A percentile compares a stretch with the other conserved stretches of the same genome.
These are phyloP conservation scores for Acromyrmex echinatior DNA, from an alignment of 1,140 invertebrate species.

Conservation along the genomic window DNA sequence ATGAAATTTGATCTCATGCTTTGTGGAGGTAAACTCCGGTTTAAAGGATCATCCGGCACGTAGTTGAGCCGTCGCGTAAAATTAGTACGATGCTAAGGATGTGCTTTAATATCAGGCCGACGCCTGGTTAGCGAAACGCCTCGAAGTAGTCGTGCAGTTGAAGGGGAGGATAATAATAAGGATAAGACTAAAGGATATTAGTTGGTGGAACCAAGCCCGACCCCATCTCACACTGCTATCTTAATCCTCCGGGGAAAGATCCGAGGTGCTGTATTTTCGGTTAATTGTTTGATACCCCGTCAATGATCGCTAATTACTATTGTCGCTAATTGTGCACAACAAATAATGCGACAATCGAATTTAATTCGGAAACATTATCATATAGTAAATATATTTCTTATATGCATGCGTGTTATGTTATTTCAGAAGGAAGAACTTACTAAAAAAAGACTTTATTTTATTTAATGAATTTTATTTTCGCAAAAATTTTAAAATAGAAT, in stretches of 20 bases:
- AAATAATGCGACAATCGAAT: conserved; percentile 3
- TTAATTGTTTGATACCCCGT: conserved; percentile 82
- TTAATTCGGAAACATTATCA: not conserved
- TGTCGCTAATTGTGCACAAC: conserved; percentile 40
- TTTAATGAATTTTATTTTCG: not conserved
- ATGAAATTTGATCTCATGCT: conserved; percentile 41
- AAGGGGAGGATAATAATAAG: conserved; percentile 81
- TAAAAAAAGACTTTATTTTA: not conserved
- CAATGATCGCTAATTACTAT: conserved; percentile 56
- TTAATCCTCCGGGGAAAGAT: conserved; percentile 58
- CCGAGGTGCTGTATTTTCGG: conserved; percentile 50
- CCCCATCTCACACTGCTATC: conserved; percentile 48
- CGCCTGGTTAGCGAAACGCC: conserved; percentile 64
- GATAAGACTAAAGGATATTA: conserved; percentile 84
- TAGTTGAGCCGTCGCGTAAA: conserved; percentile 69
- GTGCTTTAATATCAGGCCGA: conserved; percentile 78
- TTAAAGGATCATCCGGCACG: conserved; percentile 75
- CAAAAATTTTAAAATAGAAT: not conserved
- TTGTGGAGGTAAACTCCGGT: conserved; percentile 57
- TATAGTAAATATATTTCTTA: not conserved
- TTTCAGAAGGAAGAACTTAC: not conserved
- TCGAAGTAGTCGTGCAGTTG: conserved; percentile 62
- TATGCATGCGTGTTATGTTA: not conserved
- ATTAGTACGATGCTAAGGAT: conserved; percentile 77
- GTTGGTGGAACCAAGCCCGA: conserved; percentile 75